Evolutionary conservation across 2,888 invertebrate species (phyloP).

Genomic region (Xestoiulus laeticollis): DNA sequence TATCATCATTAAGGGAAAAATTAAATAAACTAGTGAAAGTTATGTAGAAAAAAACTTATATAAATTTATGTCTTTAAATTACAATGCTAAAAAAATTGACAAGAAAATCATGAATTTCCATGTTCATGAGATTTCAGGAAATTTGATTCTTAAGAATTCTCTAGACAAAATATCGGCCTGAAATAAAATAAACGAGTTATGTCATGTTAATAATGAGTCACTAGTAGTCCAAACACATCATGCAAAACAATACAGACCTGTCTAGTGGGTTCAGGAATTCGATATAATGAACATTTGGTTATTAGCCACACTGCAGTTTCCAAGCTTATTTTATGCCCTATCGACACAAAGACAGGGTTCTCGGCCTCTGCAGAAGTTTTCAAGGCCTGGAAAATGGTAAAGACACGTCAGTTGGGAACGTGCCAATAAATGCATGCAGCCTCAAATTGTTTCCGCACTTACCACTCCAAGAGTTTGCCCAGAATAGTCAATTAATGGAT

Average conservation of each 20-base stretch:
- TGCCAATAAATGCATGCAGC: too few relatives aligned
- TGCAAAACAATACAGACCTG: too few relatives aligned
- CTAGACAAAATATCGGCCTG: constrained; percentile 2
- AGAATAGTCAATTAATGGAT: constrained; percentile 42
- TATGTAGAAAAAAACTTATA: too few relatives aligned
- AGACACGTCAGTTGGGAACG: background rate
- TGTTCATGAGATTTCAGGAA: constrained; percentile 34
- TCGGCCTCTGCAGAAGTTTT: constrained; percentile 58
- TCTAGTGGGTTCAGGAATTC: constrained; percentile 60
- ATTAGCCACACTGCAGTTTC: constrained; percentile 59
- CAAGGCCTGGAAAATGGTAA: constrained; percentile 58
- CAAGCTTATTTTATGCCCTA: constrained; percentile 60
- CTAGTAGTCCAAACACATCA: too few relatives aligned
- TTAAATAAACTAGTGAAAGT: too few relatives aligned
- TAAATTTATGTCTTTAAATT: too few relatives aligned
- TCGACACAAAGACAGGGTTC: constrained; percentile 60
- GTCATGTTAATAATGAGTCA: too few relatives aligned
- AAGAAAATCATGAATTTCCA: too few relatives aligned
- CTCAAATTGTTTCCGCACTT: background rate
- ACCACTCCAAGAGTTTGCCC: constrained; percentile 40
- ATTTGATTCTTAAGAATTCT: background rate
- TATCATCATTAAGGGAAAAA: too few relatives aligned
- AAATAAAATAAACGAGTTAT: too few relatives aligned
- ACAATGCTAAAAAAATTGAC: too few relatives aligned
- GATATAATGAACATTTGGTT: constrained; percentile 55